phyloP scores from a whole-genome alignment of 2,113 vertebrate genomes.

The Calidris pygmaea region DNA sequence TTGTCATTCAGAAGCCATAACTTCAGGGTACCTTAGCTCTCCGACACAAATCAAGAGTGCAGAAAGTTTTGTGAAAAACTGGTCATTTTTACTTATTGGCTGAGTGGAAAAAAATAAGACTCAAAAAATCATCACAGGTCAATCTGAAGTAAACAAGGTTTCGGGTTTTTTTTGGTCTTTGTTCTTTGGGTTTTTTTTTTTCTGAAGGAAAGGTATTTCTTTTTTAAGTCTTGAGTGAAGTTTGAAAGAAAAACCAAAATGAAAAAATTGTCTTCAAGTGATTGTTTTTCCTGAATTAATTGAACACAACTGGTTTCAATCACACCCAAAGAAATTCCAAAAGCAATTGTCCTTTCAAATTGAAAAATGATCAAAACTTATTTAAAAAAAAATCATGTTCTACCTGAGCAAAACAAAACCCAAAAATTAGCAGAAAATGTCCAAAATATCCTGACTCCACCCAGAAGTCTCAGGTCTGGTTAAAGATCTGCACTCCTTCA shows the following conservation, averaged over 20 bases:
- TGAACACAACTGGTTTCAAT: background rate
- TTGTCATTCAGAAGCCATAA: background rate
- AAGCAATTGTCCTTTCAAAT: background rate
- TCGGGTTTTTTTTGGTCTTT: fast-evolving
- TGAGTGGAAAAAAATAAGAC: background rate
- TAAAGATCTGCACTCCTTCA: background rate
- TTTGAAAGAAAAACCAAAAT: background rate
- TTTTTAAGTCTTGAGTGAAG: background rate
- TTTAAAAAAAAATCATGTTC: background rate
- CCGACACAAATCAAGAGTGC: background rate
- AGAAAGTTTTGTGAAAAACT: background rate
- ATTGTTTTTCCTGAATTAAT: background rate
- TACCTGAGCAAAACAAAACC: background rate
- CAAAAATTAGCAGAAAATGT: background rate
- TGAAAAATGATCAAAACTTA: background rate
- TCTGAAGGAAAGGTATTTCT: background rate
- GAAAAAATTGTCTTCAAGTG: background rate
- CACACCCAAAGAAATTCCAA: background rate
- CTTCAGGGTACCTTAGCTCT: background rate
- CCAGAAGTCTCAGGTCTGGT: background rate
- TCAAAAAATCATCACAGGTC: background rate
- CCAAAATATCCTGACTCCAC: background rate
- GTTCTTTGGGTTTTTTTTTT: background rate
- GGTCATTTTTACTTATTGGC: background rate
- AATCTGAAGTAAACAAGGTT: background rate